Base-by-base conservation (phyloP, 2,797 vertebrate species). In the Pangasius sanitwongsei region DNA sequence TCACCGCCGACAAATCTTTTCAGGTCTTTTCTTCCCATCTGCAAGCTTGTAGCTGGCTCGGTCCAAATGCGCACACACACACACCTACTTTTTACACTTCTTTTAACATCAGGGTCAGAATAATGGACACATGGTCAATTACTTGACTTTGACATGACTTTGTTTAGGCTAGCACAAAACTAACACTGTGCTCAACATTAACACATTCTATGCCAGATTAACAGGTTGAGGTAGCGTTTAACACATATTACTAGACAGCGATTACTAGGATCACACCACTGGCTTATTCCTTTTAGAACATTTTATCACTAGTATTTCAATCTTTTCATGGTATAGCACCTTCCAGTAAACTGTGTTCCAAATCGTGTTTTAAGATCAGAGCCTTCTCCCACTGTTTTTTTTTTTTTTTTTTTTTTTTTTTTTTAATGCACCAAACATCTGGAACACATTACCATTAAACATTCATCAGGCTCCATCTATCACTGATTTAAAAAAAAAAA, bases 1-100 rank as follows among this genome's bases (percentile, higher is more conserved):
- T 87, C 89, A 88, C n/a, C 41, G 55, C 74, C 15, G 61, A 88
- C 41, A 82, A 86, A 87, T 87, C 59, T 83, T 83, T 65, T 83
- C 82, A 65, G n/a, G 81, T n/a, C 41, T 48, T 41, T n/a, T 83
- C 13, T 65, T 65, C 12, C 59, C 61, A 65, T 83, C 82, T 67
- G 82, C 61, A 48, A 31, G 28, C 59, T 65, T 31, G 81, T 44
- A 63, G 23, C 41, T 83, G 37, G 25, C 13, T 65, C 25, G 4
- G 28, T 50, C 1, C 41, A 20, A 44, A 48, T 50, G 15, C 69
- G 18, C 69, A 72, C 41, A 74, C 75, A 16, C 44, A 53, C 48
- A 78, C 50, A 34, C 16, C 8, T n/a, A 80, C n/a, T 12, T 44
- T 44, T 80, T 31, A 31, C 50, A 48, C 18, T 59, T 12, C 8